phyloP scores from a whole-genome alignment of 2,888 invertebrate species.

The Cheilosia impressa region DNA sequence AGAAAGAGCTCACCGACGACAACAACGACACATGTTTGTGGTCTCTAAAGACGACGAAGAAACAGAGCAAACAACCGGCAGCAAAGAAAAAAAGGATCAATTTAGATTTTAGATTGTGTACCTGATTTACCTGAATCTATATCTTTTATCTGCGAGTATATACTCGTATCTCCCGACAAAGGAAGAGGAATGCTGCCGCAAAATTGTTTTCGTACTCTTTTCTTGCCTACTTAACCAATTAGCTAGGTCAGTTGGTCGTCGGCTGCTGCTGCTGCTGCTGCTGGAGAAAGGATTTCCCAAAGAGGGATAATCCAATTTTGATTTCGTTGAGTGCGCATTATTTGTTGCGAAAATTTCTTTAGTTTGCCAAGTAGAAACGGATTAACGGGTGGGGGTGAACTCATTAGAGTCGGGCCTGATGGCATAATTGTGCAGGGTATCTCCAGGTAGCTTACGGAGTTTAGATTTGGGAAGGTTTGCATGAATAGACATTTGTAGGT shows the following conservation, averaged over 20 bases:
- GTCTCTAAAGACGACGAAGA: constrained; percentile 26
- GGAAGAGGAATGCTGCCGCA: constrained; percentile 58
- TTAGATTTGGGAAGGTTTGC: too few species aligned
- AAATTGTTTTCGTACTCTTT: constrained; percentile 49
- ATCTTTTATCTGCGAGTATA: constrained; percentile 45
- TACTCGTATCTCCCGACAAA: constrained; percentile 63
- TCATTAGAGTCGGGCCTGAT: constrained; percentile 18
- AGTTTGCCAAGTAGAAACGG: constrained; percentile 1
- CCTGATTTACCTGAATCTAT: constrained; percentile 69
- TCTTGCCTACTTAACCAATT: constrained; percentile 74
- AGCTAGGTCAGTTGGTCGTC: constrained; percentile 73
- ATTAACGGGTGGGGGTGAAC: constrained; percentile 41
- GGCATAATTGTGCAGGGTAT: neutral
- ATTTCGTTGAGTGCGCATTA: constrained; percentile 69
- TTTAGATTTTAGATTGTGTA: constrained; percentile 73
- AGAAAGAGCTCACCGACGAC: constrained; percentile 32
- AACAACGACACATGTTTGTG: constrained; percentile 67
- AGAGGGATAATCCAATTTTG: constrained; percentile 74
- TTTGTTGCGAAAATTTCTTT: neutral
- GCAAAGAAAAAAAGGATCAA: constrained; percentile 47
- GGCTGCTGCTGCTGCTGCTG: neutral
- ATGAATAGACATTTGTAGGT: too few species aligned
- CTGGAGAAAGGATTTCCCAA: constrained; percentile 60
- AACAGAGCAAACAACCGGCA: neutral
- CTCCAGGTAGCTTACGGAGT: too few species aligned